Conservation (phyloP, 1,140 invertebrate species). For the Ips typographus region DNA sequence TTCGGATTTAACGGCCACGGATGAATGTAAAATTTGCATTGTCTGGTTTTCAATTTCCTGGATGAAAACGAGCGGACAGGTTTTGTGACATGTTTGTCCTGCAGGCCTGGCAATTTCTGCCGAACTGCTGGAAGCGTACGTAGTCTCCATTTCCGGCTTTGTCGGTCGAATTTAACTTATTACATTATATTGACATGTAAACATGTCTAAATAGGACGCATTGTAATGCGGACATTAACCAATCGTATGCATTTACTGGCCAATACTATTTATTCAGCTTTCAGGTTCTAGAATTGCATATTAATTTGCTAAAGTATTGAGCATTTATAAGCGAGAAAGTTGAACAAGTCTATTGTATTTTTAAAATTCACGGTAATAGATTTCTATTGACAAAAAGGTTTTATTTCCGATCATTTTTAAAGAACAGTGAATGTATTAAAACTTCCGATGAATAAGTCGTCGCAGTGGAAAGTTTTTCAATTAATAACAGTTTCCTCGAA, state of each 20-base stretch:
- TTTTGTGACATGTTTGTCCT: constrained; percentile 33
- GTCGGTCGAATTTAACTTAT: constrained; percentile 25
- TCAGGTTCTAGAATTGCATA: too few relatives aligned
- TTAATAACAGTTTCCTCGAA: constrained; percentile 25
- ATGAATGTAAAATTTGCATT: constrained; percentile 41
- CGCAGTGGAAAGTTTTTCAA: constrained; percentile 25
- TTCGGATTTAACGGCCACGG: constrained; percentile 24
- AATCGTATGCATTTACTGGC: too few relatives aligned
- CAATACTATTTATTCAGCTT: too few relatives aligned
- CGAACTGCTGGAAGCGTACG: constrained; percentile 22
- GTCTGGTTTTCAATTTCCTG: constrained; percentile 43
- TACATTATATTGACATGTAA: constrained; percentile 29
- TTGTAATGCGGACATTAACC: background rate
- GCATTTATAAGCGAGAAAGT: too few relatives aligned
- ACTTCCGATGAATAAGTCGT: constrained; percentile 19
- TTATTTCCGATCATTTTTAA: constrained; percentile 17
- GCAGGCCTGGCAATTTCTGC: background rate
- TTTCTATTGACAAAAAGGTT: background rate
- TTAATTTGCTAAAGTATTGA: too few relatives aligned
- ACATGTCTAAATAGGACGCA: constrained; percentile 23
- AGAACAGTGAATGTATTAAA: constrained; percentile 25
- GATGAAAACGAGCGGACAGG: constrained; percentile 38
- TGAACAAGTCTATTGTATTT: too few relatives aligned
- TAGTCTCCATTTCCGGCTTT: constrained; percentile 29
- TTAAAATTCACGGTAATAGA: background rate